Conservation (phyloP, 2,888 invertebrate genomes). For the Parapristionchus giblindavisi region DNA sequence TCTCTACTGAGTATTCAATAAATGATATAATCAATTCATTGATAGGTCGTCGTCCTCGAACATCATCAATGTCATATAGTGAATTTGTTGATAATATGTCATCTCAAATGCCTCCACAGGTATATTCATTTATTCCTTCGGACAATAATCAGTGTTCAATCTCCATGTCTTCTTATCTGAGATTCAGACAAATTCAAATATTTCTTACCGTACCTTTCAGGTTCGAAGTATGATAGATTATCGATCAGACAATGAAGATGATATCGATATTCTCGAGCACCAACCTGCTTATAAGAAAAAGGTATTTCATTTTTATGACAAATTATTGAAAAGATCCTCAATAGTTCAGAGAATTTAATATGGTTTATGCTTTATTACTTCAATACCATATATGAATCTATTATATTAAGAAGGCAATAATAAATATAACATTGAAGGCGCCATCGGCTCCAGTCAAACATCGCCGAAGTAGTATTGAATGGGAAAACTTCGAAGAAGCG, state of each 20-base stretch:
- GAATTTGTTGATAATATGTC: slow-evolving; percentile 64
- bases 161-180: too few relatives aligned
- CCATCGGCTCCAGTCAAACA: slow-evolving; percentile 68
- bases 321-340: background rate
- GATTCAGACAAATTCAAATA: too few relatives aligned
- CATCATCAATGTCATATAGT: slow-evolving; percentile 53
- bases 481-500: slow-evolving; percentile 67
- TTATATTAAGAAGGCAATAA: background rate
- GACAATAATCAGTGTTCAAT: background rate
- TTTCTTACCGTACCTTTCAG: background rate
- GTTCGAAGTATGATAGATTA: slow-evolving; percentile 12
- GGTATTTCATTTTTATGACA: background rate
- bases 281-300: slow-evolving; percentile 37
- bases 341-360: background rate
- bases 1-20: background rate
- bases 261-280: slow-evolving; percentile 26
- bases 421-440: slow-evolving; percentile 45
- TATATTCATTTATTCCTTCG: background rate
- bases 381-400: background rate
- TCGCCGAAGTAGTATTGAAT: slow-evolving; percentile 62
- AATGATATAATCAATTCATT: background rate
- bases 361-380: background rate
- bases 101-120: slow-evolving; percentile 49
- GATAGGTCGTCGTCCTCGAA: slow-evolving; percentile 32
- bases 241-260: slow-evolving; percentile 24